These are phyloP conservation scores for Gallinago paraguaiae DNA, from an alignment of 2,113 vertebrate genomes.

Conservation along the genomic window DNA sequence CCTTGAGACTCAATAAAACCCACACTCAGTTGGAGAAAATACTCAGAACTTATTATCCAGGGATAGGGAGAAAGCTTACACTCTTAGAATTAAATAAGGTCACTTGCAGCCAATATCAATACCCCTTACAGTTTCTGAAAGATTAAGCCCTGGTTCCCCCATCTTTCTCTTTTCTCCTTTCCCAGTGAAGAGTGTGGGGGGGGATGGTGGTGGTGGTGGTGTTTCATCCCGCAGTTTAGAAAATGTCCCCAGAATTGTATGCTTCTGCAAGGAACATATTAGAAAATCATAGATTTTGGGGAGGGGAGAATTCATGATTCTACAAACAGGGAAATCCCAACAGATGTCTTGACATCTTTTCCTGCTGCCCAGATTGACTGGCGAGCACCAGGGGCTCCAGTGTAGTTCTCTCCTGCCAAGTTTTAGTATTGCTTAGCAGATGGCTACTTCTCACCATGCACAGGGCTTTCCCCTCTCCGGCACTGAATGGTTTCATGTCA, in stretches of 20 bases:
- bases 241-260: not conserved
- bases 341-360: not conserved
- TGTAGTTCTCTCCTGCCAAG: not conserved
- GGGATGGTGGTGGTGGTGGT: too few species aligned
- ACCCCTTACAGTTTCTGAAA: not conserved
- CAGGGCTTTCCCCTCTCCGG: not conserved
- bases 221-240: not conserved
- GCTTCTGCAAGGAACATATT: not conserved
- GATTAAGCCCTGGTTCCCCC: not conserved
- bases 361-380: not conserved
- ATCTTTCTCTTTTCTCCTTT: not conserved
- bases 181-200: not conserved
- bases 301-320: not conserved
- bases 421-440: not conserved
- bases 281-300: not conserved
- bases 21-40: not conserved
- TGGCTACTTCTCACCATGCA: not conserved
- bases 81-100: not conserved
- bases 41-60: not conserved
- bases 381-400: not conserved
- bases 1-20: not conserved
- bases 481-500: not conserved
- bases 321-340: not conserved
- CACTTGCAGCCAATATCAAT: not conserved
- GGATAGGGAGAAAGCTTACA: not conserved